phyloP scores from a whole-genome alignment of 2,113 vertebrate species.

The Dipodomys spectabilis region DNA sequence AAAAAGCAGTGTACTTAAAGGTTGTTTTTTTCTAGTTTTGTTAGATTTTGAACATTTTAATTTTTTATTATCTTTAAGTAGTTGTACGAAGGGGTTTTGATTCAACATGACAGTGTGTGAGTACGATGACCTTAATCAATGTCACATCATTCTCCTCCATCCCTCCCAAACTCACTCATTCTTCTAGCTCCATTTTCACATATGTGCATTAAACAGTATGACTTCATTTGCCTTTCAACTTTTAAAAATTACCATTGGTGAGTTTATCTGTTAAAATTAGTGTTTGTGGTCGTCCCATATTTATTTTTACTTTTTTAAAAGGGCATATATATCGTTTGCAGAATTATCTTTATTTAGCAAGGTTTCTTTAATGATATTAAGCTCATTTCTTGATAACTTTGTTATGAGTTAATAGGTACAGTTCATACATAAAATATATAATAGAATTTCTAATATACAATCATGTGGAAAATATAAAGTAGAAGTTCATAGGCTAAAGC shows the following conservation, averaged over 20 bases:
- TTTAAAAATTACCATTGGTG: neutral
- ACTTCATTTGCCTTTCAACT: neutral
- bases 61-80: too few species aligned
- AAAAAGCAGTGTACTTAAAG: slow-evolving; percentile 7
- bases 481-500: neutral
- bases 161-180: too few species aligned
- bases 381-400: slow-evolving; percentile 44
- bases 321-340: neutral
- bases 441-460: neutral
- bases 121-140: too few species aligned
- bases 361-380: neutral
- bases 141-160: too few species aligned
- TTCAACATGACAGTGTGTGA: too few species aligned
- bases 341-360: slow-evolving; percentile 19
- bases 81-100: too few species aligned
- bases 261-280: neutral
- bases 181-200: too few species aligned
- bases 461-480: neutral
- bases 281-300: neutral
- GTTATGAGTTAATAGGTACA: neutral
- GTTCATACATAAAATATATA: too few species aligned
- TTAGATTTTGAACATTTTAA: too few species aligned
- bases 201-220: too few species aligned
- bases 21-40: neutral
- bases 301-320: neutral